Evolutionary conservation across 1,140 invertebrate species (phyloP), one percentile per base, ranked within the genome.

Genomic region (Diorhabda elongata): DNA sequence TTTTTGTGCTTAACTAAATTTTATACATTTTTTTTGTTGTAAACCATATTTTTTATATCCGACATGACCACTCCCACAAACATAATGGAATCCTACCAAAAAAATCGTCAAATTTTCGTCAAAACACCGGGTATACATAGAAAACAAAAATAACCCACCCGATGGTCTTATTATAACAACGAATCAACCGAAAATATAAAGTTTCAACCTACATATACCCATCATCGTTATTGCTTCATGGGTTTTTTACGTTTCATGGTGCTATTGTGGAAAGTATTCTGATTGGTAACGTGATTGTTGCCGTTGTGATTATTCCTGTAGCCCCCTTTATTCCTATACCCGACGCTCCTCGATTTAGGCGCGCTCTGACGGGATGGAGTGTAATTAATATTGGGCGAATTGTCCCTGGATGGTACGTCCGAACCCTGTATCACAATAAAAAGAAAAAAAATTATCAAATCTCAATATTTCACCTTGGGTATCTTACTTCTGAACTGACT

Each of bases 401-500:
- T 77, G 67, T 78, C 78, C 4, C 77, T 65, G 4, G 77, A 79
- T 26, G 76, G 75, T 52, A 73, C 71, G 65, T 80, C 77, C 4
- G 77, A 80, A 11, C 77, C 77, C 78, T 79, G 56, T 52, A 52
- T 52, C 2, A 8, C 47, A 52, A 52, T 52, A 52, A 4, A 8
- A 4, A 2, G 6, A 52, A 3, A 4, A 8, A 52, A 52, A 52
- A 52, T 5, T 52, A 52, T 6, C 9, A 52, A 52, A 52, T 5
- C 47, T 6, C 1, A 52, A 6, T 6, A 52, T 6, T 6, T 2
- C 47, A 6, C 5, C 47, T 52, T 52, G n/a, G n/a, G 4, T 2
- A n/a, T 2, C 47, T 75, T 71, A 78, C 78, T 68, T 80, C 79
- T 64, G 79, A 80, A 73, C 77, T 80, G 52, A 68, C 77, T 6